Evolutionary conservation across 2,888 invertebrate species (phyloP).

Genomic region (Hydrotaea cyrtoneurina): DNA sequence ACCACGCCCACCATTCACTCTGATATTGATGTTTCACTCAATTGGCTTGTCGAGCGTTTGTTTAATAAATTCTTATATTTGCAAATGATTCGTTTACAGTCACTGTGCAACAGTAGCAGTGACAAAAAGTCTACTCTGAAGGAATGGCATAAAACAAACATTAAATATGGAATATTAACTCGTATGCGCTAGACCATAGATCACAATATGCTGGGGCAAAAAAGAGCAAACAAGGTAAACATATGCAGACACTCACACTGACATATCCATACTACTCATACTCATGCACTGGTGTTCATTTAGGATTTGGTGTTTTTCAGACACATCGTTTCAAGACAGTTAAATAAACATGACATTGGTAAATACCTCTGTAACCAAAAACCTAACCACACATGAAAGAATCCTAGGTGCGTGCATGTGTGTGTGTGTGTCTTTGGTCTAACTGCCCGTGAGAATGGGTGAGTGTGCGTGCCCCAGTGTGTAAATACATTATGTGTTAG

Average conservation of each 20-base stretch:
- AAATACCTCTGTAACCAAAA: slow-evolving; percentile 22
- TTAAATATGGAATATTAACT: slow-evolving; percentile 59
- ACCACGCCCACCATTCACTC: too few relatives aligned
- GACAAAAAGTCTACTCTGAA: neutral
- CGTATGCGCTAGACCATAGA: slow-evolving; percentile 38
- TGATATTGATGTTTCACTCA: too few relatives aligned
- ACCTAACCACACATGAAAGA: neutral
- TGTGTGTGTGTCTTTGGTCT: neutral
- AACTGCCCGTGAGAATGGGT: neutral
- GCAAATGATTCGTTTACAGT: too few relatives aligned
- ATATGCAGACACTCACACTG: neutral
- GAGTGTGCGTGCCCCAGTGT: neutral
- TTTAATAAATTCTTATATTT: too few relatives aligned
- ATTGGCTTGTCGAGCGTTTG: too few relatives aligned
- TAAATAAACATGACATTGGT: slow-evolving; percentile 18
- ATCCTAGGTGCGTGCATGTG: neutral
- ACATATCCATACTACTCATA: too few relatives aligned
- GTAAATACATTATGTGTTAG: too few relatives aligned
- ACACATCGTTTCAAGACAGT: neutral
- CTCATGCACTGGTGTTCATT: neutral
- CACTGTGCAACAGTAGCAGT: neutral
- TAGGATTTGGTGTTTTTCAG: neutral
- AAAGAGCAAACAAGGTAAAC: slow-evolving; percentile 18
- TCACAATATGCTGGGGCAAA: slow-evolving; percentile 30
- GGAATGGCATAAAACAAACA: slow-evolving; percentile 10